Percentiles rank a stretch among this genome's conserved stretches.
phyloP scores from a whole-genome alignment of 2,888 invertebrate genomes.

The Diploptera punctata region DNA sequence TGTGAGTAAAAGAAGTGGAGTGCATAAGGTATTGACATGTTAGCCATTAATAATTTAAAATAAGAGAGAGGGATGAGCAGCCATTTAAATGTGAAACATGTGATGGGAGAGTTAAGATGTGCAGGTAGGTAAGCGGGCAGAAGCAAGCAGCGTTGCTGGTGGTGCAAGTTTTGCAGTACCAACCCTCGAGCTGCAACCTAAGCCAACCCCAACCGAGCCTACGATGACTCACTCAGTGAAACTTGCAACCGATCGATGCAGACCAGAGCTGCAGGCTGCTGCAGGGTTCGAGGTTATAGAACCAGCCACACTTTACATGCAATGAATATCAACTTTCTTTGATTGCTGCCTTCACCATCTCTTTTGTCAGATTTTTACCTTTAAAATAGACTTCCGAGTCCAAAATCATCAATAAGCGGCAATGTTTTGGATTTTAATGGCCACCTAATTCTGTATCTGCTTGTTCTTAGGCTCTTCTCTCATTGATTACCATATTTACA shows the following conservation, averaged over 20 bases:
- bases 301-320: constrained; percentile 25
- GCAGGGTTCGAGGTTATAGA: constrained; percentile 20
- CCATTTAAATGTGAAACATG: no score
- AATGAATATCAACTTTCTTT: constrained; percentile 26
- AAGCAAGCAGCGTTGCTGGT: background rate
- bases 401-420: no score
- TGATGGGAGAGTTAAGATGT: background rate
- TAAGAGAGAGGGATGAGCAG: no score
- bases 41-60: no score
- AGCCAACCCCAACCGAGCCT: constrained; percentile 28
- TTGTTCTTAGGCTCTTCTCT: no score
- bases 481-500: no score
- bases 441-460: no score
- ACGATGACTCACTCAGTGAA: constrained; percentile 27
- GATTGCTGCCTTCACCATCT: background rate
- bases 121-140: background rate
- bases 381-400: no score
- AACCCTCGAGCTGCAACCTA: constrained; percentile 1
- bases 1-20: no score
- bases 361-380: no score
- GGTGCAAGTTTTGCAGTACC: constrained; percentile 8
- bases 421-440: no score
- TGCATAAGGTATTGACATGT: no score
- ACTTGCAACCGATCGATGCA: constrained; percentile 27
- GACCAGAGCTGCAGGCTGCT: constrained; percentile 18